A percentile compares a stretch with the other conserved stretches of the same genome.
These are phyloP conservation scores for Willisornis vidua DNA, from an alignment of 2,113 vertebrate species.

Conservation along the genomic window DNA sequence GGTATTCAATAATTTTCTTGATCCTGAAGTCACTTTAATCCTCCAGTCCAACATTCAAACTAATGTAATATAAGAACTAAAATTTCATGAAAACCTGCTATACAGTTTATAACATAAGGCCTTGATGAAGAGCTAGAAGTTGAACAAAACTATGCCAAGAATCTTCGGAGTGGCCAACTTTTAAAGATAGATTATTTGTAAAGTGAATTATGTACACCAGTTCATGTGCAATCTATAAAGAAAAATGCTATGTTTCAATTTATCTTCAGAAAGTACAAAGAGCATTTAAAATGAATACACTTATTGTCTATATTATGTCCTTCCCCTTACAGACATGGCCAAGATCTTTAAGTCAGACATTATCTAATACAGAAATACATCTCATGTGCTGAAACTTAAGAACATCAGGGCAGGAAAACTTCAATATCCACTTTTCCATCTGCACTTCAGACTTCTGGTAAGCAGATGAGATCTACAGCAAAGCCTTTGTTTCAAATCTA, in stretches of 20 bases:
- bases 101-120: neutral
- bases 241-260: neutral
- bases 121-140: neutral
- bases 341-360: neutral
- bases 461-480: slow-evolving; percentile 31
- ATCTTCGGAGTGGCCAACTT: neutral
- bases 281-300: neutral
- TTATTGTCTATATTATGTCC: neutral
- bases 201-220: neutral
- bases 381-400: neutral
- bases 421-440: slow-evolving; percentile 52
- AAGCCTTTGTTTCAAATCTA: slow-evolving; percentile 25
- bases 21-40: neutral
- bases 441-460: slow-evolving; percentile 56
- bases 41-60: neutral
- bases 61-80: neutral
- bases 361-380: neutral
- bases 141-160: neutral
- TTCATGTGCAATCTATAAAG: neutral
- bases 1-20: neutral
- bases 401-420: slow-evolving; percentile 33
- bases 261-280: neutral
- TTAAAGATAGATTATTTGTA: neutral
- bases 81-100: neutral
- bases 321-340: neutral